Evolutionary conservation across 2,113 vertebrate species (phyloP), one percentile per base, ranked within the genome.

Genomic region (Casuarius casuarius): DNA sequence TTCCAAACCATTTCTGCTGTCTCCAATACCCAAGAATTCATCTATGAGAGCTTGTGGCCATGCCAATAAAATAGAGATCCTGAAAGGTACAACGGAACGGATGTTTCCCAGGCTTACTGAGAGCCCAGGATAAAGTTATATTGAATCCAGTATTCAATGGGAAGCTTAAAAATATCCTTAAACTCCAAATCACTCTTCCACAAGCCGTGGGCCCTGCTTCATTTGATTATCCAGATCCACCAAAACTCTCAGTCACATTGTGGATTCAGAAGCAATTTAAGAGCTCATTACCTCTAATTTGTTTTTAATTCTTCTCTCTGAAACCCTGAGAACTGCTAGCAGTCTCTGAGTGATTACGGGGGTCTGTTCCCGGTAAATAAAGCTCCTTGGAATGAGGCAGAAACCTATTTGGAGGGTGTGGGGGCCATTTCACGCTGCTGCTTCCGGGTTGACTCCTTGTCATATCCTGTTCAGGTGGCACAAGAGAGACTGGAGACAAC

Each of bases 231-330:
- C 81, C 84, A 77, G 73, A 91, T 79, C 74, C 54, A 91, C 95
- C 84, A 79, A 94, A 96, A 87, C 51, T 92, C 83, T 89, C 74
- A 83, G 63, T 35, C 42, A 91, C 59, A 48, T 49, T 88, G 26
- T 80, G 61, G 81, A 91, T 95, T 95, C 91, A 88, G 87, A 75
- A 87, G 75, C 91, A 90, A 95, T 97, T 97, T 92, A 88, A 95
- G 87, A 96, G 91, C 91, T 94, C 87, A 81, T 96, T 97, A 94
- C 94, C 75, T 91, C 25, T 97, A 91, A 97, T 97, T 91, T 86
- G 87, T 67, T 96, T 97, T 94, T 97, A 97, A 96, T 96, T 95
- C 95, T 87, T 95, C 61, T 92, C 59, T 87, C 61, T 73, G 94
- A 92, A 95, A 77, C 56, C 42, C 82, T 56, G 51, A 77, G 12